phyloP scores from a whole-genome alignment of 2,888 invertebrate species.

The Tethea ocularis region DNA sequence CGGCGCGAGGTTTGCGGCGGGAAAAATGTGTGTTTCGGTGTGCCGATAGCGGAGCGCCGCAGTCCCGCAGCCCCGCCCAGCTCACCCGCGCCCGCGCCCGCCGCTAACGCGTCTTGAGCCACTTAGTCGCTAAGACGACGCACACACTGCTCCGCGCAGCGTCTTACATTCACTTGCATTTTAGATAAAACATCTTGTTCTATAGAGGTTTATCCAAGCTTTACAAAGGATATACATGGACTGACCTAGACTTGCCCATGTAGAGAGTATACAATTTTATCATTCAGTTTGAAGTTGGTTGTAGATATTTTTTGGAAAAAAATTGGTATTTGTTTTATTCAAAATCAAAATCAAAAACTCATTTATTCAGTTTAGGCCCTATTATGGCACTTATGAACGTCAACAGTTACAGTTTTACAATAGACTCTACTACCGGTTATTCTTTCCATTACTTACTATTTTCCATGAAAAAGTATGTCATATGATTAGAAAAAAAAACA shows the following conservation, averaged over 20 bases:
- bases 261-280: not conserved
- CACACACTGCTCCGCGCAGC: slow-evolving; percentile 57
- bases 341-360: too few relatives aligned
- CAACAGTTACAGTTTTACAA: too few relatives aligned
- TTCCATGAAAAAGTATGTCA: not conserved
- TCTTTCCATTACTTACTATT: too few relatives aligned
- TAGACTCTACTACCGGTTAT: too few relatives aligned
- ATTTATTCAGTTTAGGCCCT: too few relatives aligned
- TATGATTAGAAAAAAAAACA: too few relatives aligned
- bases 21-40: slow-evolving; percentile 85
- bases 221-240: too few relatives aligned
- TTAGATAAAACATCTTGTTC: not conserved
- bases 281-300: not conserved
- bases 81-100: slow-evolving; percentile 58
- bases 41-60: slow-evolving; percentile 82
- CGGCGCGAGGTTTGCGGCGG: slow-evolving; percentile 84
- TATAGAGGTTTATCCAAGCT: not conserved
- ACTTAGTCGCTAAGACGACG: slow-evolving; percentile 80
- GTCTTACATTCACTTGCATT: slow-evolving; percentile 10
- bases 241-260: not conserved
- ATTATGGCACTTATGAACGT: too few relatives aligned
- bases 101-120: slow-evolving; percentile 83
- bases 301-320: not conserved
- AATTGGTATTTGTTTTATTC: not conserved
- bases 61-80: slow-evolving; percentile 68